These are phyloP conservation scores for Charanyca ferruginea DNA, from an alignment of 2,888 invertebrate genomes.

Conservation along the genomic window DNA sequence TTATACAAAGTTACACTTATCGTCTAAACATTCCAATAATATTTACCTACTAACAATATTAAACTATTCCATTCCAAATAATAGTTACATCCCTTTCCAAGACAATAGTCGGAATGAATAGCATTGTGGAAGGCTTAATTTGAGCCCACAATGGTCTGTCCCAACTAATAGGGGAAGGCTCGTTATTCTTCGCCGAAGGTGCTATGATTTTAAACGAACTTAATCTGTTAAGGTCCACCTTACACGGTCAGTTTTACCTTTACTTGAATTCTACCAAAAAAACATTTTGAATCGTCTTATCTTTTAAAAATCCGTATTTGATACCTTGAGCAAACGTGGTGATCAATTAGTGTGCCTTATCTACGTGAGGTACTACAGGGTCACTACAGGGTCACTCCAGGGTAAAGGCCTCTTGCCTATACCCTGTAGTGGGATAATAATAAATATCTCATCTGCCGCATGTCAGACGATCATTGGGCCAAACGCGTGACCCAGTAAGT, in stretches of 20 bases:
- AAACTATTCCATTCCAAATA: slow-evolving; percentile 36
- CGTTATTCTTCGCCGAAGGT: slow-evolving; percentile 61
- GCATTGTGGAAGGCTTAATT: slow-evolving; percentile 72
- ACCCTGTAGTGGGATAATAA: too few species aligned
- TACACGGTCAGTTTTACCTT: background rate
- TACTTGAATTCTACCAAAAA: too few species aligned
- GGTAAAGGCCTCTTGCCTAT: too few species aligned
- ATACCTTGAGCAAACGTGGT: too few species aligned
- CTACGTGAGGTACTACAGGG: too few species aligned
- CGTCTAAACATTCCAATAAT: slow-evolving; percentile 6
- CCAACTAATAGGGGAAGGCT: slow-evolving; percentile 65
- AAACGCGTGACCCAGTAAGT: too few species aligned
- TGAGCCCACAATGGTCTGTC: slow-evolving; percentile 61
- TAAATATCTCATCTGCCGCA: too few species aligned
- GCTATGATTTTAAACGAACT: slow-evolving; percentile 52
- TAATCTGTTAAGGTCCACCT: slow-evolving; percentile 14
- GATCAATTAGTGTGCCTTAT: too few species aligned
- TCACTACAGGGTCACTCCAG: too few species aligned
- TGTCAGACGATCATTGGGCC: too few species aligned
- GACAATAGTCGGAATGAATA: slow-evolving; percentile 64
- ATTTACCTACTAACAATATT: slow-evolving; percentile 18
- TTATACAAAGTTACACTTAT: background rate
- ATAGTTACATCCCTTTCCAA: slow-evolving; percentile 27
- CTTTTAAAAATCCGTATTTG: too few species aligned
- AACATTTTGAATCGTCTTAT: background rate